These are phyloP conservation scores for Plebejus melissa DNA, from an alignment of 2,888 invertebrate genomes.

Conservation along the genomic window DNA sequence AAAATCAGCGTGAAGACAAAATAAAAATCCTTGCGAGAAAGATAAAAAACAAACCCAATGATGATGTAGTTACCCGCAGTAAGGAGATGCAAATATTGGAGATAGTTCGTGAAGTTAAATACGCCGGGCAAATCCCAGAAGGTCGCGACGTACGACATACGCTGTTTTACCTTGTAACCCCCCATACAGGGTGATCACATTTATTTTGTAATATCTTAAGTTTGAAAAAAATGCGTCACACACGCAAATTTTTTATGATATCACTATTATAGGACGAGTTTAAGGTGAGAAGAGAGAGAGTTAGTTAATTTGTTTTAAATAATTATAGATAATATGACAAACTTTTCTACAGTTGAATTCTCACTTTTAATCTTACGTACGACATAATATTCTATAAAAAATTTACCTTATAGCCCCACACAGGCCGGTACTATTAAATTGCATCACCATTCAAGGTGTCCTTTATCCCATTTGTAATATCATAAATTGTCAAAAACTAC, in stretches of 20 bases:
- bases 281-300: neutral
- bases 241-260: too few species aligned
- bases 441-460: too few species aligned
- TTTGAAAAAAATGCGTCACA: too few species aligned
- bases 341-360: too few species aligned
- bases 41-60: slow-evolving; percentile 30
- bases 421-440: neutral
- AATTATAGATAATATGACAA: neutral
- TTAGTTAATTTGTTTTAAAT: neutral
- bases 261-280: neutral
- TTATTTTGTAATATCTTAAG: neutral
- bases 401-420: neutral
- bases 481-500: slow-evolving; percentile 19
- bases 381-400: neutral
- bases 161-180: slow-evolving; percentile 66
- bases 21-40: neutral
- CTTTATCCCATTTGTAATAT: neutral
- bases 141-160: slow-evolving; percentile 71
- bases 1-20: neutral
- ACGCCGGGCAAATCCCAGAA: slow-evolving; percentile 65
- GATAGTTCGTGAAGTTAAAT: slow-evolving; percentile 72
- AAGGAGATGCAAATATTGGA: slow-evolving; percentile 67
- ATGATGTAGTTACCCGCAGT: slow-evolving; percentile 40
- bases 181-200: slow-evolving; percentile 47
- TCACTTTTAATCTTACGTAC: too few species aligned